phyloP scores from a whole-genome alignment of 2,797 vertebrate species.

The Crossoptilon crossoptilon region DNA sequence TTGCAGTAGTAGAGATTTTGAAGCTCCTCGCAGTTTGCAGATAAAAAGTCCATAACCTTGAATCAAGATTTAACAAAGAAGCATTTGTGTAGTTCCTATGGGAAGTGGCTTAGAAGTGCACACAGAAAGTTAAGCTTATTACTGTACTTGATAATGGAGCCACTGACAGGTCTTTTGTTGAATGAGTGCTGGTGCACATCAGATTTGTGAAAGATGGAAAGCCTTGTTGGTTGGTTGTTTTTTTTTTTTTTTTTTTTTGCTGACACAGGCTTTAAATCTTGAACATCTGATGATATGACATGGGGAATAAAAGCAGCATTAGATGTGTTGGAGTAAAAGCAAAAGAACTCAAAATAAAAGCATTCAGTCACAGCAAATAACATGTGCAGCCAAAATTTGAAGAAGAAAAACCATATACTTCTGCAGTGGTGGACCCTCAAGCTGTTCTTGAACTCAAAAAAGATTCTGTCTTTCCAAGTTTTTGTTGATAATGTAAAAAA shows the following conservation, averaged over 20 bases:
- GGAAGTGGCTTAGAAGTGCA: slow-evolving; percentile 56
- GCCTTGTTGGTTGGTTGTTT: not conserved
- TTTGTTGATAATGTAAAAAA: slow-evolving; percentile 11
- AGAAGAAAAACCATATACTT: not conserved
- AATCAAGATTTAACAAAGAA: slow-evolving; percentile 44
- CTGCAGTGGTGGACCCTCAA: not conserved
- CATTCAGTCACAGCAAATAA: slow-evolving; percentile 15
- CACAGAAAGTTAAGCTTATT: slow-evolving; percentile 59
- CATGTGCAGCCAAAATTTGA: not conserved
- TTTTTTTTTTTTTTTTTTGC: not conserved
- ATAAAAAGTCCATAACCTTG: slow-evolving; percentile 38
- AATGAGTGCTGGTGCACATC: not conserved
- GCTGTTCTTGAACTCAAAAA: not conserved
- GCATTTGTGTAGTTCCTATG: slow-evolving; percentile 38
- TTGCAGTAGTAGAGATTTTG: not conserved
- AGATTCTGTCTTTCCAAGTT: not conserved
- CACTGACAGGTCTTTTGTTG: slow-evolving; percentile 54
- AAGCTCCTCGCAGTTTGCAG: not conserved
- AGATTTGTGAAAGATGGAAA: slow-evolving; percentile 39
- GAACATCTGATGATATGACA: slow-evolving; percentile 19
- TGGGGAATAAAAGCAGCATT: slow-evolving; percentile 41
- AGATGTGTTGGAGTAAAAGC: slow-evolving; percentile 27
- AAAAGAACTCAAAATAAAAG: slow-evolving; percentile 34
- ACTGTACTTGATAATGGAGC: slow-evolving; percentile 49
- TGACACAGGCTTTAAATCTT: slow-evolving; percentile 28